These are phyloP conservation scores for Tragelaphus buxtoni DNA, from an alignment of 2,113 vertebrate species.

Conservation along the genomic window DNA sequence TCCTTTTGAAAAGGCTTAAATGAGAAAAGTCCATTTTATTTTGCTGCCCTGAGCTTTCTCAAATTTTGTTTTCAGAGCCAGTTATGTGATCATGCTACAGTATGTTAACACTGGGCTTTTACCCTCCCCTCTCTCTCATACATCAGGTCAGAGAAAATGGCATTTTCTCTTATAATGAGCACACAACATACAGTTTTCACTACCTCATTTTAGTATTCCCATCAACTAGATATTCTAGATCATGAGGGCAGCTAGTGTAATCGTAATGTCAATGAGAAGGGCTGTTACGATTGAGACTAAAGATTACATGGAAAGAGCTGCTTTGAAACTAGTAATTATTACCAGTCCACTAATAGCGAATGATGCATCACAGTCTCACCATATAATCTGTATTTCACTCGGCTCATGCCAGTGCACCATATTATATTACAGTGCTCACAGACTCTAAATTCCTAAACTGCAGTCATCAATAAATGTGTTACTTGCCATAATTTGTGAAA, in stretches of 20 bases:
- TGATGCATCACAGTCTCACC: constrained; percentile 84
- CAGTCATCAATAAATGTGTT: constrained; percentile 86
- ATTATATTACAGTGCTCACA: constrained; percentile 79
- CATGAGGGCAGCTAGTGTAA: constrained; percentile 83
- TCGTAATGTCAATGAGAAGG: constrained; percentile 88
- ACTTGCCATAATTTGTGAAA: constrained; percentile 85
- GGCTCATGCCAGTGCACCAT: constrained; percentile 69
- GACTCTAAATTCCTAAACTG: constrained; percentile 83
- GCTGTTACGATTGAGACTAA: constrained; percentile 85
- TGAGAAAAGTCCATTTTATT: constrained; percentile 53
- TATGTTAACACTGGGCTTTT: constrained; percentile 65
- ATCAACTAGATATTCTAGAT: constrained; percentile 85
- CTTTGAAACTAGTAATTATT: constrained; percentile 89
- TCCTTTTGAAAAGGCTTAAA: constrained; percentile 26
- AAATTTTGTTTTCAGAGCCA: constrained; percentile 53
- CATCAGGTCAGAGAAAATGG: constrained; percentile 82
- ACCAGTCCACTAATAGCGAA: constrained; percentile 88
- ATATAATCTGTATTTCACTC: constrained; percentile 84
- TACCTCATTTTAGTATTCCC: constrained; percentile 80
- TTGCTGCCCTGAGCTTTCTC: constrained; percentile 57
- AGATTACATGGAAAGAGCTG: constrained; percentile 84
- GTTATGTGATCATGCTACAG: neutral
- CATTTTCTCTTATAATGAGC: constrained; percentile 83
- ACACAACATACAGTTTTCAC: constrained; percentile 77
- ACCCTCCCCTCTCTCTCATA: constrained; percentile 67